Evolutionary conservation across 2,113 vertebrate genomes (phyloP).

Genomic region (Sebastes schlegelii): DNA sequence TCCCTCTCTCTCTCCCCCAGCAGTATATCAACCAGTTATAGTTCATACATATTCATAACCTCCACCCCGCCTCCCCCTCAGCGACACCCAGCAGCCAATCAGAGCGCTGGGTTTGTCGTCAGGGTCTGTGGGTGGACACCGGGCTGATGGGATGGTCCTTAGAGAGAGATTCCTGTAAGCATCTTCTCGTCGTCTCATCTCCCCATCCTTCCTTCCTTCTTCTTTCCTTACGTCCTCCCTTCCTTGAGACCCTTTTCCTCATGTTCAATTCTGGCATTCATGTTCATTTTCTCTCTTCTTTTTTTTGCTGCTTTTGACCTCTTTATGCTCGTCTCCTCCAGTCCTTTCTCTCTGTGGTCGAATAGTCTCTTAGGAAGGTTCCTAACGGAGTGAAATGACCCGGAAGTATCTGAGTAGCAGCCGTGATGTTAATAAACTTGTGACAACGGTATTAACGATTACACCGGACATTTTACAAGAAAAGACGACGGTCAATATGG

Average conservation of each 20-base stretch:
- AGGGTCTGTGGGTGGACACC: slow-evolving; percentile 79
- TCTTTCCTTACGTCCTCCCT: slow-evolving; percentile 28
- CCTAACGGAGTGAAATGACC: too few relatives aligned
- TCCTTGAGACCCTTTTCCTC: slow-evolving; percentile 13
- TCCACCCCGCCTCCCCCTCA: slow-evolving; percentile 65
- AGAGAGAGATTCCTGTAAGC: slow-evolving; percentile 67
- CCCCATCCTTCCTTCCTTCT: slow-evolving; percentile 3
- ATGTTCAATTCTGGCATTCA: neutral
- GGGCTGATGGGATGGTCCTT: slow-evolving; percentile 66
- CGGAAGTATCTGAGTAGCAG: too few relatives aligned
- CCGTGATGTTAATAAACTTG: too few relatives aligned
- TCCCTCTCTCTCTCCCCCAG: slow-evolving; percentile 50
- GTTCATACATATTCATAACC: slow-evolving; percentile 84
- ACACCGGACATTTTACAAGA: too few relatives aligned
- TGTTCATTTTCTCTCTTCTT: neutral
- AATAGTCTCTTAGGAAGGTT: too few relatives aligned
- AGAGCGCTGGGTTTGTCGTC: slow-evolving; percentile 60
- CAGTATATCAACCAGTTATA: slow-evolving; percentile 79
- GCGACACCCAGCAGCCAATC: slow-evolving; percentile 76
- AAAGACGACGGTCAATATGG: too few relatives aligned
- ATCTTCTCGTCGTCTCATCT: slow-evolving; percentile 51
- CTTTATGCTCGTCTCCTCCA: neutral
- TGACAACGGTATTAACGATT: too few relatives aligned
- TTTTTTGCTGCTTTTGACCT: neutral
- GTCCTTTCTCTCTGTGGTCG: too few relatives aligned